phyloP scores from a whole-genome alignment of 2,113 vertebrate species.

The Nerophis lumbriciformis region DNA sequence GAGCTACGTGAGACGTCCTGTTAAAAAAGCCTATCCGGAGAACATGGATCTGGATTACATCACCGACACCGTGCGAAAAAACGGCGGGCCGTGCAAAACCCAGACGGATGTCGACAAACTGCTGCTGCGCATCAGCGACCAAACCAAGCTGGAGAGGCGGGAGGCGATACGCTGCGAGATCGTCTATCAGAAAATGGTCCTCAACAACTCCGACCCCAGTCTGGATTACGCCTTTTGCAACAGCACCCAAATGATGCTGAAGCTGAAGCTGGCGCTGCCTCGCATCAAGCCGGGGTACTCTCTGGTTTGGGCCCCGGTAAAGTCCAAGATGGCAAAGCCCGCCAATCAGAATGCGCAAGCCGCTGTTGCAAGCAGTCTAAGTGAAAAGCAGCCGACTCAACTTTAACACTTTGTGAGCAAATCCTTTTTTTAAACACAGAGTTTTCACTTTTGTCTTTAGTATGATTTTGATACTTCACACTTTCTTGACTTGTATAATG shows the following conservation, averaged over 20 bases:
- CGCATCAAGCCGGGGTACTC: conserved; percentile 52
- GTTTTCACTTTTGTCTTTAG: too few relatives aligned
- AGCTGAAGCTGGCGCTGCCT: conserved; percentile 64
- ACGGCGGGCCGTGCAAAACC: conserved; percentile 68
- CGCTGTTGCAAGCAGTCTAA: not conserved
- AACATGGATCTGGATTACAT: conserved; percentile 54
- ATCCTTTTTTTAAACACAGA: too few relatives aligned
- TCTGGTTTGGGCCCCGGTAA: conserved; percentile 42
- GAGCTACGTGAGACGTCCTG: conserved; percentile 3
- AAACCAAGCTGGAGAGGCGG: conserved; percentile 41
- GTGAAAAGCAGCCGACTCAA: conserved; percentile 1
- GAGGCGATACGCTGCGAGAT: conserved; percentile 67
- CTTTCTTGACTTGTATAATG: not conserved
- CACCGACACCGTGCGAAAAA: conserved; percentile 40
- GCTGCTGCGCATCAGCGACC: conserved; percentile 54
- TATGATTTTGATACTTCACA: not conserved
- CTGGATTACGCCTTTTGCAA: conserved; percentile 30
- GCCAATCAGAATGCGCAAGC: accelerated
- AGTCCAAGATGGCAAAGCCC: not conserved
- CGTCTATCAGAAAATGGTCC: conserved; percentile 64
- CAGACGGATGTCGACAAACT: conserved; percentile 67
- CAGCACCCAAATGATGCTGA: conserved; percentile 44
- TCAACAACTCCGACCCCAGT: conserved; percentile 52
- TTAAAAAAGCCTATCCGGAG: conserved; percentile 13
- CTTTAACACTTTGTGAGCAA: too few relatives aligned